Percentiles rank a stretch among this genome's conserved stretches.
Evolutionary conservation across 2,113 vertebrate genomes (phyloP).

Genomic region (Seriola dumerili): DNA sequence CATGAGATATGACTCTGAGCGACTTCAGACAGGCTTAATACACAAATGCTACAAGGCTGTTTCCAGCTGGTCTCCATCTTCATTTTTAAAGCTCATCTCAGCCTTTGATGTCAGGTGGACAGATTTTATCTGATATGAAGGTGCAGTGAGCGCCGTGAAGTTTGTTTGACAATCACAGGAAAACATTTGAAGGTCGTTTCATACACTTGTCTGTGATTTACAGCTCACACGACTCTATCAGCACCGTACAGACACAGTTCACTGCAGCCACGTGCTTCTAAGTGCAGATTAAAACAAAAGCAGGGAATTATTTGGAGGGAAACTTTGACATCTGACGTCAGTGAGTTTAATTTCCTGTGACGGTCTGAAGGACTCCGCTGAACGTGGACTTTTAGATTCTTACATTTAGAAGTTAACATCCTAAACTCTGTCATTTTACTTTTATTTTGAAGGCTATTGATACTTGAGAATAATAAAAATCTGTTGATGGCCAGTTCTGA

Average conservation of each 20-base stretch:
- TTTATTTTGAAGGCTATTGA: too few species aligned
- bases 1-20: neutral
- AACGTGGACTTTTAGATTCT: too few species aligned
- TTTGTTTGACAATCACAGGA: constrained; percentile 33
- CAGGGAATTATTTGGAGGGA: neutral
- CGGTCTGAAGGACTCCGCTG: too few species aligned
- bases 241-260: neutral
- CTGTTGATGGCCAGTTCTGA: too few species aligned
- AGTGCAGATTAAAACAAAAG: neutral
- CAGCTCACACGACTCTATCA: neutral
- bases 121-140: neutral
- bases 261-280: neutral
- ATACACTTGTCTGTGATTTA: constrained; percentile 3
- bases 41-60: neutral
- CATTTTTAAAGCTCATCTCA: neutral
- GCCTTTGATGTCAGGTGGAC: constrained; percentile 3
- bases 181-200: constrained; percentile 7
- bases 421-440: too few species aligned
- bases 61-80: neutral
- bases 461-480: too few species aligned
- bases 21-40: neutral
- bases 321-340: too few species aligned
- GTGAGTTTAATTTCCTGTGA: too few species aligned
- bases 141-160: neutral
- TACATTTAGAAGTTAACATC: too few species aligned